phyloP scores from a whole-genome alignment of 53 echinoderm and acorn worm species.

The Actinopyga echinites region DNA sequence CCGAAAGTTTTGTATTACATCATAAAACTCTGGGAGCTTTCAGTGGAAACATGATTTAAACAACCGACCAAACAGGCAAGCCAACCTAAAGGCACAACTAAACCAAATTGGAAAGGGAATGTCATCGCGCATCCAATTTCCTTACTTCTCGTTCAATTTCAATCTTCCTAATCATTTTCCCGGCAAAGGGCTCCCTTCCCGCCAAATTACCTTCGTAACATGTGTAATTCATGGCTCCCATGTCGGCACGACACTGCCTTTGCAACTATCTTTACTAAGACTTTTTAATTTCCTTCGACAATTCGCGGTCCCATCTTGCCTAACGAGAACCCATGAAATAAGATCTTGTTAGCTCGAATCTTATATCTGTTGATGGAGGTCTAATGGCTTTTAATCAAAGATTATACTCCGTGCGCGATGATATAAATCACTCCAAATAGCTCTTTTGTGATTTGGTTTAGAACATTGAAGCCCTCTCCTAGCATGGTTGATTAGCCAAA shows the following conservation, averaged over 20 bases:
- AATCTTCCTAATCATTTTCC: slow-evolving; percentile 49
- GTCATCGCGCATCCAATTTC: slow-evolving; percentile 50
- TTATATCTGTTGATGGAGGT: slow-evolving; percentile 30
- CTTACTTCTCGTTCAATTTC: slow-evolving; percentile 42
- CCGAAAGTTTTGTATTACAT: slow-evolving; percentile 50
- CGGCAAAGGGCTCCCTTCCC: slow-evolving; percentile 30
- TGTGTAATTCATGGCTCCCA: slow-evolving; percentile 49
- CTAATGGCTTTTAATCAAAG: slow-evolving; percentile 55
- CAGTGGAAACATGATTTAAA: slow-evolving; percentile 45
- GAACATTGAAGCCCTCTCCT: slow-evolving; percentile 25
- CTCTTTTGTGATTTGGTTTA: slow-evolving; percentile 40
- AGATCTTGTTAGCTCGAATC: slow-evolving; percentile 44
- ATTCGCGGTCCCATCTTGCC: slow-evolving; percentile 35
- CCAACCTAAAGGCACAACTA: slow-evolving; percentile 25
- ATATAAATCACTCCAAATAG: slow-evolving; percentile 43
- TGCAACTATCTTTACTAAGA: slow-evolving; percentile 17
- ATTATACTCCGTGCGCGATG: slow-evolving; percentile 38
- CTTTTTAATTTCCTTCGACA: slow-evolving; percentile 50
- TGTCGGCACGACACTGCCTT: slow-evolving; percentile 19
- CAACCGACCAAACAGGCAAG: slow-evolving; percentile 20
- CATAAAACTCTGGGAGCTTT: slow-evolving; percentile 20
- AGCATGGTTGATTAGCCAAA: slow-evolving; percentile 42
- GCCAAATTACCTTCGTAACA: slow-evolving; percentile 33
- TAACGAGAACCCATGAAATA: slow-evolving; percentile 44
- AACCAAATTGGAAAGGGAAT: slow-evolving; percentile 48